Evolutionary conservation across 2,888 invertebrate species (phyloP).

Genomic region (Meliscaeva auricollis): DNA sequence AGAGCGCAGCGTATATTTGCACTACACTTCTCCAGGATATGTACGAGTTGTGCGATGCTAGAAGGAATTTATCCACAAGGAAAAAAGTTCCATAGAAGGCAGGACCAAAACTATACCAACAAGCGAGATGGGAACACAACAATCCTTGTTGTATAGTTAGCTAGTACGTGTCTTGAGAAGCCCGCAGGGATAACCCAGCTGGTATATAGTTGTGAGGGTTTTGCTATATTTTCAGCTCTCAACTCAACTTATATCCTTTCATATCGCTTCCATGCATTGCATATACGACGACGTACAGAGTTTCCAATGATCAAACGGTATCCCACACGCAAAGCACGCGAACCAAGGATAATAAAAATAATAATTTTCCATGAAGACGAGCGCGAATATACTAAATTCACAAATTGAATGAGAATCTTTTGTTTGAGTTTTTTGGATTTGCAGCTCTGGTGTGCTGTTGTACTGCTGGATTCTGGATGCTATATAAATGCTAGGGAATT

Average conservation of each 20-base stretch:
- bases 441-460: not conserved
- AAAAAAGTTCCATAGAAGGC: conserved; percentile 30
- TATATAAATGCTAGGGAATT: no score
- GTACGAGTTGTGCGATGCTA: conserved; percentile 3
- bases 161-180: conserved; percentile 52
- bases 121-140: conserved; percentile 49
- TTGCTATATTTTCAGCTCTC: conserved; percentile 23
- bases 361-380: conserved; percentile 56
- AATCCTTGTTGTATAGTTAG: conserved; percentile 41
- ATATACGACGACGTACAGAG: not conserved
- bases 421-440: conserved; percentile 59
- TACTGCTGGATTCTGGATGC: not conserved
- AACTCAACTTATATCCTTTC: conserved; percentile 55
- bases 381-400: conserved; percentile 37
- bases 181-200: conserved; percentile 57
- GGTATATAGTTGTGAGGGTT: conserved; percentile 26
- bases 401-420: conserved; percentile 73
- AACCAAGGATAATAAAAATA: conserved; percentile 51
- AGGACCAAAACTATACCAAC: conserved; percentile 23
- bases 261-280: conserved; percentile 25
- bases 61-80: conserved; percentile 23
- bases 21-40: conserved; percentile 30
- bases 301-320: conserved; percentile 68
- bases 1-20: conserved; percentile 36
- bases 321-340: conserved; percentile 49